phyloP scores from a whole-genome alignment of 2,797 vertebrate species.

The Centroberyx gerrardi region DNA sequence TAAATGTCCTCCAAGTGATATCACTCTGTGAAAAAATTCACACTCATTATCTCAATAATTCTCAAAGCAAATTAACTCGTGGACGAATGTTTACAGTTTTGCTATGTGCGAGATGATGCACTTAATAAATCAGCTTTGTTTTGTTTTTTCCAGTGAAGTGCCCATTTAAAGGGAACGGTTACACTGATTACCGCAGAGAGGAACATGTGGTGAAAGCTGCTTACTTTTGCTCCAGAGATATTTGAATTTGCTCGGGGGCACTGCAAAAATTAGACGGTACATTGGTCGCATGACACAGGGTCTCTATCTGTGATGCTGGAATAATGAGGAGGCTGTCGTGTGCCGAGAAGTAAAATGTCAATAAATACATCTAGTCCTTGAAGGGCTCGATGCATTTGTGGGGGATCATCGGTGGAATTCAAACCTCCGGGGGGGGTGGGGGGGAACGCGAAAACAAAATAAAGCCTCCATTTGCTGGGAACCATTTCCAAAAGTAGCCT shows the following conservation, averaged over 20 bases:
- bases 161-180: conserved; percentile 4
- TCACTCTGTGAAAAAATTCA: not conserved
- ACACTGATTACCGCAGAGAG: not conserved
- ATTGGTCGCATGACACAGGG: conserved; percentile 26
- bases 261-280: not conserved
- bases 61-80: not conserved
- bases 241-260: not conserved
- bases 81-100: not conserved
- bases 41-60: conserved; percentile 1
- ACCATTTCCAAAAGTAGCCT: conserved; percentile 54
- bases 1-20: not conserved
- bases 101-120: not conserved
- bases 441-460: conserved; percentile 45
- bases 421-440: conserved; percentile 28
- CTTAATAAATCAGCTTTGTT: not conserved
- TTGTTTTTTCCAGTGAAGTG: not conserved
- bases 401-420: conserved; percentile 52
- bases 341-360: conserved; percentile 31
- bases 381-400: conserved; percentile 42
- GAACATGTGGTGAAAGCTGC: conserved; percentile 11
- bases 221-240: conserved; percentile 4
- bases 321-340: conserved; percentile 36
- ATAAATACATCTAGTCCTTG: conserved; percentile 34
- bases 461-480: conserved; percentile 60
- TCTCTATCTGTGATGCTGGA: conserved; percentile 31